Evolutionary conservation across 2,888 invertebrate species (phyloP).

Genomic region (Colostygia pectinataria): DNA sequence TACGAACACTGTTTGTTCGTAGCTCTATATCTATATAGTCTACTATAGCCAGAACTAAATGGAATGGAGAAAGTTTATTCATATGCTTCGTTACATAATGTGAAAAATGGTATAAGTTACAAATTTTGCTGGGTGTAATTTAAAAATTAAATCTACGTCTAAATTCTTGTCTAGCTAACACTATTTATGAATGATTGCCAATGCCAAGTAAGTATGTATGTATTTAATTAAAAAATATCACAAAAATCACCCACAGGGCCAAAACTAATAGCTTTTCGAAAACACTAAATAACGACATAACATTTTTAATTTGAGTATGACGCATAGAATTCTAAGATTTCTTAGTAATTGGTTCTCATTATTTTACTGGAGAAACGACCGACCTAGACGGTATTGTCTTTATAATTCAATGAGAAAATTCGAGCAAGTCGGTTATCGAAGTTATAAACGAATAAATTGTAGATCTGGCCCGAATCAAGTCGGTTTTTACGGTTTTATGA

Average conservation of each 20-base stretch:
- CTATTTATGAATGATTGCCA: too few species aligned
- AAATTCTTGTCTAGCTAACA: too few species aligned
- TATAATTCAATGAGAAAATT: conserved; percentile 19
- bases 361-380: conserved; percentile 15
- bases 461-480: conserved; percentile 28
- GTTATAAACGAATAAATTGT: conserved; percentile 21
- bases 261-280: conserved; percentile 2
- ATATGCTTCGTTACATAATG: too few species aligned
- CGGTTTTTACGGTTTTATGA: conserved; percentile 14
- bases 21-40: too few species aligned
- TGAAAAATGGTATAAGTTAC: too few species aligned
- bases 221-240: too few species aligned
- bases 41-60: too few species aligned
- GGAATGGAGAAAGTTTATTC: too few species aligned
- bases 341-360: conserved; percentile 20
- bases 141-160: too few species aligned
- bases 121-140: too few species aligned
- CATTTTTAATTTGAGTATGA: conserved; percentile 13
- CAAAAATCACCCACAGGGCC: neutral
- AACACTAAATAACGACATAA: neutral
- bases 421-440: conserved; percentile 16
- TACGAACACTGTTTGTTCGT: too few species aligned
- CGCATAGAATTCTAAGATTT: conserved; percentile 17
- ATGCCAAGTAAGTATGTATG: too few species aligned
- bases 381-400: conserved; percentile 18